phyloP scores from a whole-genome alignment of 1,140 invertebrate genomes.

The Lepidotrigona ventralis region DNA sequence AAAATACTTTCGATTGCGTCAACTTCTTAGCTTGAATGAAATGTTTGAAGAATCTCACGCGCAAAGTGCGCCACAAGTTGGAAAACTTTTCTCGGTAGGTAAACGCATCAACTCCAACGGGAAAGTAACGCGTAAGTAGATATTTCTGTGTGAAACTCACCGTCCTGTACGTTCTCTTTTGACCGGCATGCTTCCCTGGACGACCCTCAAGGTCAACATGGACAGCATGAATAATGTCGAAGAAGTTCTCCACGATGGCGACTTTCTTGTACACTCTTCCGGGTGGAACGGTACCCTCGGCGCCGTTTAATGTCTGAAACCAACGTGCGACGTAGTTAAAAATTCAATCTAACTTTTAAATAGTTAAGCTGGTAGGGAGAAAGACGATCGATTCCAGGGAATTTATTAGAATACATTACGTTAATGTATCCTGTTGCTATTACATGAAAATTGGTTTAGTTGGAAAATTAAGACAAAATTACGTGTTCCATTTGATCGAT shows the following conservation, averaged over 20 bases:
- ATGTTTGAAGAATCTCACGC: too few relatives aligned
- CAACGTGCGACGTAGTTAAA: conserved; percentile 30
- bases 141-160: conserved; percentile 83
- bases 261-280: conserved; percentile 92
- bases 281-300: conserved; percentile 77
- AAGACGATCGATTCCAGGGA: neutral
- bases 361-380: neutral
- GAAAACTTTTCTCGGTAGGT: neutral
- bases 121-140: neutral
- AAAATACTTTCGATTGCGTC: too few relatives aligned
- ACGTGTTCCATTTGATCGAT: neutral
- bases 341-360: conserved; percentile 17
- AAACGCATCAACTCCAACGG: neutral
- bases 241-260: conserved; percentile 97
- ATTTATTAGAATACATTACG: neutral
- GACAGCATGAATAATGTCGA: conserved; percentile 97
- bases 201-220: conserved; percentile 95
- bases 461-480: neutral
- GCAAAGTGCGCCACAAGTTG: too few relatives aligned
- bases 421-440: neutral
- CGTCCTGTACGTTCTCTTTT: conserved; percentile 96
- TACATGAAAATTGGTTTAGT: neutral
- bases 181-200: conserved; percentile 95
- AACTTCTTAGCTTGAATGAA: too few relatives aligned
- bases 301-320: conserved; percentile 78